These are phyloP conservation scores for Coremacera marginata DNA, from an alignment of 2,888 invertebrate species.

Conservation along the genomic window DNA sequence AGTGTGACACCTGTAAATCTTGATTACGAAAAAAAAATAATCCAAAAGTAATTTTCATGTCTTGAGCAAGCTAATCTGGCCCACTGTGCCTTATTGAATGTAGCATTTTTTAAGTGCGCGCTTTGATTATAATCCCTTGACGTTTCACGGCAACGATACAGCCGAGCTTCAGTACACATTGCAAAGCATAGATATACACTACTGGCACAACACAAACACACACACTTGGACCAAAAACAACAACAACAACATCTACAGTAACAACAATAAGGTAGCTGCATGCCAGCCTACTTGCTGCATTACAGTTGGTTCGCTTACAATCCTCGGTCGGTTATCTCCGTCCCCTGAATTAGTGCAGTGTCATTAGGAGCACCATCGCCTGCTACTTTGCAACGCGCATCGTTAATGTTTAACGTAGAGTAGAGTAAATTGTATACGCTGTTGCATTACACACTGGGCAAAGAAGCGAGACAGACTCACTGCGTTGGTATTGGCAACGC, in stretches of 20 bases:
- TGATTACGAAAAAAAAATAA: no score
- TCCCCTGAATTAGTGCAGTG: background rate
- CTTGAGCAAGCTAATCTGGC: background rate
- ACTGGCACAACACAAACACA: conserved; percentile 7
- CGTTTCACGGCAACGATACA: conserved; percentile 53
- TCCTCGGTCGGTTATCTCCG: background rate
- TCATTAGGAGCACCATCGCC: background rate
- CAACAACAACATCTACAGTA: conserved; percentile 25
- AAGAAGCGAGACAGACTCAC: background rate
- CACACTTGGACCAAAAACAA: conserved; percentile 19
- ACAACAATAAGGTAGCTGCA: conserved; percentile 22
- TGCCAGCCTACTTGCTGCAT: conserved; percentile 15
- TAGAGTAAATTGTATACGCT: background rate
- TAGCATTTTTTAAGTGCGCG: conserved; percentile 25
- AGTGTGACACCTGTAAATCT: background rate
- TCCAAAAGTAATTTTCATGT: background rate
- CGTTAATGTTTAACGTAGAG: background rate
- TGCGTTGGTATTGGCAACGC: conserved; percentile 11
- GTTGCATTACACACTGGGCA: background rate
- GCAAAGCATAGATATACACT: background rate
- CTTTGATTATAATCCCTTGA: conserved; percentile 51
- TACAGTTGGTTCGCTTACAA: conserved; percentile 11
- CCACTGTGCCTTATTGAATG: conserved; percentile 26
- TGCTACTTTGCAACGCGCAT: background rate
- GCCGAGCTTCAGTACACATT: conserved; percentile 47